Evolutionary conservation across 2,888 invertebrate species (phyloP), one percentile per base, ranked within the genome.

Genomic region (Drosophila pullipes): DNA sequence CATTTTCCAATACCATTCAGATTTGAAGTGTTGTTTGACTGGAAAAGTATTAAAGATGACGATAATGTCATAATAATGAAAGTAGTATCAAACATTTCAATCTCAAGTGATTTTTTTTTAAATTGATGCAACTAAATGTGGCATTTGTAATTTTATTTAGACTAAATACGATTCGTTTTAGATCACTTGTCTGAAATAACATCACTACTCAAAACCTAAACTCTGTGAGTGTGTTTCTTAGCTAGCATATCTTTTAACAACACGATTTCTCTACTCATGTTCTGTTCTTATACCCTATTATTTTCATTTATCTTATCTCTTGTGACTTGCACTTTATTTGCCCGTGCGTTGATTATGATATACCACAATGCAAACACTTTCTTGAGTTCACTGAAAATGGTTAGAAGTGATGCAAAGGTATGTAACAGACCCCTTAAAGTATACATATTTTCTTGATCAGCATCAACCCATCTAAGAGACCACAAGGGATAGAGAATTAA

Each of bases 321-420:
- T 30, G 54, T 89, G 91, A 85, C 87, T 90, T 90, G 89, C 87
- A 77, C 55, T 83, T 83, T 83, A 68, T 86, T 66, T 85, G 61
- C 53, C 68, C 52, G 60, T 64, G 53, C 68, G 53, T 70, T 68
- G 66, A 82, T 82, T 90, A 82, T 85, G 72, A 82, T 78, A 65
- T 71, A 60, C 39, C 81, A 69, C 70, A 67, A 25, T 55, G 59
- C 53, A 41, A 35, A 60, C 61, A 37, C 28, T 35, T 60, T 61
- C 18, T 11, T 50, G 37, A 55, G 28, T n/a, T 47, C 25, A 16
- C 47, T 25, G 47, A 9, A 16, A 47, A 47, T 47, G 4, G 16
- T 25, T 16, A 4, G 2, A 22, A 13, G 22, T 47, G 13, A 7
- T 25, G 41, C 4, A 10, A 41, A n/a, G 10, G 5, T n/a, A n/a